Evolutionary conservation across 2,113 vertebrate species (phyloP).

Genomic region (Haemorhous mexicanus): DNA sequence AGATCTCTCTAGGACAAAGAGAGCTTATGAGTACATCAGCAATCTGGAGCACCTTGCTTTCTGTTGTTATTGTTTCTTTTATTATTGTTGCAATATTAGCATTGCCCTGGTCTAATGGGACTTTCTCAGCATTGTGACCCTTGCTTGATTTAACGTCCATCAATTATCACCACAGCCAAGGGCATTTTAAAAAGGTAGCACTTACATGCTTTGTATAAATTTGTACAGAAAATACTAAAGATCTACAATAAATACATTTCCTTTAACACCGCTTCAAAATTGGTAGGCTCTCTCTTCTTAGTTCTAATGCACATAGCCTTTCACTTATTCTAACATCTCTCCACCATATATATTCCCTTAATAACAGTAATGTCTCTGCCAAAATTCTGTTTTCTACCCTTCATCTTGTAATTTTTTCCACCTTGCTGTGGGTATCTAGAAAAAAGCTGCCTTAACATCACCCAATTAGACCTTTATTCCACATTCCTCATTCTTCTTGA

Average conservation of each 20-base stretch:
- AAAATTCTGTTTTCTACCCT: not conserved
- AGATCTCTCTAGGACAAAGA: not conserved
- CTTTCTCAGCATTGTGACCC: not conserved
- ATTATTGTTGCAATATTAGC: not conserved
- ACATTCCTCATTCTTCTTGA: not conserved
- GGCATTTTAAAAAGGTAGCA: not conserved
- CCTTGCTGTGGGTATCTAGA: not conserved
- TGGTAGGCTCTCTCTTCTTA: not conserved
- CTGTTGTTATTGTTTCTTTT: not conserved
- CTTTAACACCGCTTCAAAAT: not conserved
- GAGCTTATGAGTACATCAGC: not conserved
- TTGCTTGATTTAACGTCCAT: not conserved
- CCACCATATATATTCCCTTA: not conserved
- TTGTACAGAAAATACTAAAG: not conserved
- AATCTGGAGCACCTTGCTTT: not conserved
- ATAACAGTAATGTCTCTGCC: not conserved
- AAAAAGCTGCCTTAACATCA: not conserved
- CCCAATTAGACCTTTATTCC: not conserved
- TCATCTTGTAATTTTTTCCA: not conserved
- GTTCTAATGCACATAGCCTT: not conserved
- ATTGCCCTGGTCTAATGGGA: not conserved
- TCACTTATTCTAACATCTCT: not conserved
- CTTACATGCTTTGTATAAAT: not conserved
- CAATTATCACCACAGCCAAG: not conserved
- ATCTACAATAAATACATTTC: not conserved